Evolutionary conservation across 2,888 invertebrate species (phyloP).

Genomic region (Tenthredo amoena): DNA sequence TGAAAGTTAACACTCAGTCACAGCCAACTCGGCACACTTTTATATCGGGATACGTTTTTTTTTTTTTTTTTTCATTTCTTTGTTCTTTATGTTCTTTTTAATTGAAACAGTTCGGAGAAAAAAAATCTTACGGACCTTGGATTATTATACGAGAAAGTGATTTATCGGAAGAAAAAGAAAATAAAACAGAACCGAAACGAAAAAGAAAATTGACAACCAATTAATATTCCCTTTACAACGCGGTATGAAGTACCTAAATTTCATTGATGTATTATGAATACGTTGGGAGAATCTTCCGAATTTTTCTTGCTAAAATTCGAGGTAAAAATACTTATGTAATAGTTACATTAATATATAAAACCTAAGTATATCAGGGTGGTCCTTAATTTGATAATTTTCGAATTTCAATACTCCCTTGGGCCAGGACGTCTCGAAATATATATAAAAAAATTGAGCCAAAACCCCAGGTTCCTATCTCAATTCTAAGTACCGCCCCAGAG

Average conservation of each 20-base stretch:
- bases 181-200: background rate
- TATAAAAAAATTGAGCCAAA: too few relatives aligned
- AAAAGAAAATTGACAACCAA: conserved; percentile 22
- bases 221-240: conserved; percentile 22
- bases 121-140: too few relatives aligned
- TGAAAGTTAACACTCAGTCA: too few relatives aligned
- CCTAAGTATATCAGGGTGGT: background rate
- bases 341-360: background rate
- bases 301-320: background rate
- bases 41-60: background rate
- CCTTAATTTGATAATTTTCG: too few relatives aligned
- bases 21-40: too few relatives aligned
- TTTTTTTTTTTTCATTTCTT: background rate
- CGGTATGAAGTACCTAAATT: conserved; percentile 7
- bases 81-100: background rate
- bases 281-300: background rate
- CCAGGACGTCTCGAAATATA: too few relatives aligned
- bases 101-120: background rate
- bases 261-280: background rate
- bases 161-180: background rate
- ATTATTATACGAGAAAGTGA: background rate
- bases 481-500: too few relatives aligned
- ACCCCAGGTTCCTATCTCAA: too few relatives aligned
- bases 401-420: too few relatives aligned
- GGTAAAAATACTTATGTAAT: background rate